Evolutionary conservation across 2,113 vertebrate species (phyloP).

Genomic region (Hyaena hyaena): DNA sequence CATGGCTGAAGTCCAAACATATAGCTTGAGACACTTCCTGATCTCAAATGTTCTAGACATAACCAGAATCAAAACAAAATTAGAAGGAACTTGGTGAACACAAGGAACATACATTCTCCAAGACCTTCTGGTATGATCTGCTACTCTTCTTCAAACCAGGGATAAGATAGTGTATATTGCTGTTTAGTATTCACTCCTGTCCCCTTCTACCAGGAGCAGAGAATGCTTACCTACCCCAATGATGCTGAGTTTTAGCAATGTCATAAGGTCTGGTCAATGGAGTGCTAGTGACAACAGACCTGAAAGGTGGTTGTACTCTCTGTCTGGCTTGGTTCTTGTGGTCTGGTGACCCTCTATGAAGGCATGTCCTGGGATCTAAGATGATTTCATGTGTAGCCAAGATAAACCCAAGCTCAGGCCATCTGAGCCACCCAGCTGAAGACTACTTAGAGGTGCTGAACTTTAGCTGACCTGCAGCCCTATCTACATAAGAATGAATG

Average conservation of each 20-base stretch:
- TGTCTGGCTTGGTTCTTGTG: not conserved
- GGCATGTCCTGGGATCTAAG: no score
- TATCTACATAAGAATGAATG: not conserved
- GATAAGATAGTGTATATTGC: fast-evolving
- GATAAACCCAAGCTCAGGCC: not conserved
- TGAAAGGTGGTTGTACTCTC: not conserved
- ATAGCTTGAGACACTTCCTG: not conserved
- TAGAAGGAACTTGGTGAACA: not conserved
- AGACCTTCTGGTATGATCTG: not conserved
- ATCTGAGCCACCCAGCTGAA: not conserved
- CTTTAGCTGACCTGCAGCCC: not conserved
- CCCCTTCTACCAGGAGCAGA: not conserved
- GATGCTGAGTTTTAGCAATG: not conserved
- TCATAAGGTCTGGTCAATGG: not conserved
- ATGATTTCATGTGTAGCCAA: not conserved
- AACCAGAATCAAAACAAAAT: not conserved
- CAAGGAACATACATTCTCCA: not conserved
- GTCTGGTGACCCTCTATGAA: not conserved
- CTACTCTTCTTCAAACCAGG: not conserved
- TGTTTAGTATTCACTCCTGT: not conserved
- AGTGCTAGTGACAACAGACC: not conserved
- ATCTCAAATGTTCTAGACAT: not conserved
- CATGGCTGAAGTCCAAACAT: not conserved
- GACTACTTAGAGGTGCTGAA: not conserved
- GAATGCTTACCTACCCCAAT: not conserved